These are phyloP conservation scores for Aptenodytes forsteri DNA, from an alignment of 2,113 vertebrate genomes.

Conservation along the genomic window DNA sequence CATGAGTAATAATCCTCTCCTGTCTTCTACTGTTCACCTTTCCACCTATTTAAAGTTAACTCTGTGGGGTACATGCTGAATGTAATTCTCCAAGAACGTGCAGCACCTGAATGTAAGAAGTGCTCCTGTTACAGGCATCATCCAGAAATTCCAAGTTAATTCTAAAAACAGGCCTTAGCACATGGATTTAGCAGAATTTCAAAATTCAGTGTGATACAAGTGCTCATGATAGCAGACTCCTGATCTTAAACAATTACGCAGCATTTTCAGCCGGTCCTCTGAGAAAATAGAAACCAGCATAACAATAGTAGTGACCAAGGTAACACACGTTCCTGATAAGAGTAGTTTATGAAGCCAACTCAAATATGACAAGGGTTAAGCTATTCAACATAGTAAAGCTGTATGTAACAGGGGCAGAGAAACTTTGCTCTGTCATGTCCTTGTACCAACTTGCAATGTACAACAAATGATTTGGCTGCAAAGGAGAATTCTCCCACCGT, in stretches of 20 bases:
- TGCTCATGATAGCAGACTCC: too few relatives aligned
- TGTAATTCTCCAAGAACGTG: background rate
- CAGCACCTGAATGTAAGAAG: too few relatives aligned
- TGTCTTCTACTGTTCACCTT: background rate
- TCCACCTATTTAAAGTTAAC: background rate
- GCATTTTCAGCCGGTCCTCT: background rate
- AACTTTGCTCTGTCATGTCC: background rate
- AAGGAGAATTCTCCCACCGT: background rate
- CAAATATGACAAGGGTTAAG: background rate
- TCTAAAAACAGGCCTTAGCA: background rate
- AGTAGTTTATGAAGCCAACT: background rate
- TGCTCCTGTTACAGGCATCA: too few relatives aligned
- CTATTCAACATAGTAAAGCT: accelerated
- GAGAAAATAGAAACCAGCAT: background rate
- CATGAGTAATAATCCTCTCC: background rate
- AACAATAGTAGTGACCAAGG: background rate
- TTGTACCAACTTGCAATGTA: background rate
- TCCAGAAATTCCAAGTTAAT: background rate
- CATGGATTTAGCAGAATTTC: background rate
- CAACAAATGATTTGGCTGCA: background rate
- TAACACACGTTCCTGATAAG: background rate
- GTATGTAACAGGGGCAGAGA: background rate
- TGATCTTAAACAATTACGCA: background rate
- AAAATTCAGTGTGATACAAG: background rate
- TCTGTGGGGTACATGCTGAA: background rate